Conservation (phyloP, 1,140 invertebrate species). For the Pseudomyrmex concolor region DNA sequence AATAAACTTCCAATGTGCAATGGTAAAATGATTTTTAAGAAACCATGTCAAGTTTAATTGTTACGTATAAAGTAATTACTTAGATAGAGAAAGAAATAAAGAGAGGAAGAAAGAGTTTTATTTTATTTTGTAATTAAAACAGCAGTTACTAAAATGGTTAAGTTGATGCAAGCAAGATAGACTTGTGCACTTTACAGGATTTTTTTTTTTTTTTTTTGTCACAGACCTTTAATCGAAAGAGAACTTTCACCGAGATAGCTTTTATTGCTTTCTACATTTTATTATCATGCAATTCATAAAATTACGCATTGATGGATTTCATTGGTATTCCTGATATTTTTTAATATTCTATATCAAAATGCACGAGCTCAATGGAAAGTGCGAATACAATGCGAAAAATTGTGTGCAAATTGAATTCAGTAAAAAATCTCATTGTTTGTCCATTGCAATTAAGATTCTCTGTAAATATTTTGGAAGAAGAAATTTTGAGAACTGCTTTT, state of each 20-base stretch:
- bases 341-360: conserved; percentile 49
- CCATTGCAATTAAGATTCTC: conserved; percentile 20
- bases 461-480: background rate
- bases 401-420: conserved; percentile 48
- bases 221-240: conserved; percentile 27
- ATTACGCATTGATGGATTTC: conserved; percentile 54
- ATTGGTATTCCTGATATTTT: conserved; percentile 54
- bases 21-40: no score
- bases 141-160: no score
- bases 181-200: background rate
- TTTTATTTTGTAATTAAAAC: no score
- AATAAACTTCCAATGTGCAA: no score
- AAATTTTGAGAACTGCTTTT: background rate
- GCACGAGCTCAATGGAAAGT: conserved; percentile 30
- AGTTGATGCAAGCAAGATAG: background rate
- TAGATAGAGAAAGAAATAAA: no score
- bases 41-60: no score
- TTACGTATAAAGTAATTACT: no score
- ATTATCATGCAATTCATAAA: conserved; percentile 39
- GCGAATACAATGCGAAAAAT: conserved; percentile 50
- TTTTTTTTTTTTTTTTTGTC: background rate
- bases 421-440: conserved; percentile 37
- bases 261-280: conserved; percentile 31
- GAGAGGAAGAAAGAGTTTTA: no score
- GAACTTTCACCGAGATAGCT: conserved; percentile 16